Conservation (phyloP, 1,140 invertebrate species). For the Brachionus asplanchnoidis region DNA sequence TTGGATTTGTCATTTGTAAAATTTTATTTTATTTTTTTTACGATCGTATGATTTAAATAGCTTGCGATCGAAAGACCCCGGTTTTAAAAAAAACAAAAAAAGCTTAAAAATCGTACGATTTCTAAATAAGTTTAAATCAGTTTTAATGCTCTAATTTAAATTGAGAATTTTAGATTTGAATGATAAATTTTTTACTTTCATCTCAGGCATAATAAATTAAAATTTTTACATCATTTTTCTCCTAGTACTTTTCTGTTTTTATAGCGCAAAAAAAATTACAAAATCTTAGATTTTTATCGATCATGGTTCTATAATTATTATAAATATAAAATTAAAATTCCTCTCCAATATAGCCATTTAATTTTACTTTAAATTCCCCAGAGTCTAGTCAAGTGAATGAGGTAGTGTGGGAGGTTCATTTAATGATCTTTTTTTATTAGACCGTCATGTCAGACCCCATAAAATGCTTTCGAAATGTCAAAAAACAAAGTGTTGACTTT, state of each 20-base stretch:
- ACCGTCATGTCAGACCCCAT: too few relatives aligned
- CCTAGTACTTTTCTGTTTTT: neutral
- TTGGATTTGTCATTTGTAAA: neutral
- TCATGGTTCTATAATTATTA: too few relatives aligned
- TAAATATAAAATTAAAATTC: too few relatives aligned
- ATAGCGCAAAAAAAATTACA: neutral
- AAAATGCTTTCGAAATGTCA: too few relatives aligned
- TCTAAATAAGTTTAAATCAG: neutral
- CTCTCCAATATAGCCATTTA: too few relatives aligned
- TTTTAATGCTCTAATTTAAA: neutral
- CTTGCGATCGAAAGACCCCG: neutral
- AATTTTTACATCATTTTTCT: neutral
- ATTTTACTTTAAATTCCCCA: too few relatives aligned
- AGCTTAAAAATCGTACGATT: slow-evolving; percentile 3
- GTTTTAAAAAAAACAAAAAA: neutral
- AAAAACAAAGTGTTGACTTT: too few relatives aligned
- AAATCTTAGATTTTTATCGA: neutral
- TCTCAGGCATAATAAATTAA: neutral
- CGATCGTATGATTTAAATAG: neutral
- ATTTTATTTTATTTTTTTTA: neutral
- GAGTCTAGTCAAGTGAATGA: too few relatives aligned
- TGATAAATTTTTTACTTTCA: neutral
- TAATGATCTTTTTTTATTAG: too few relatives aligned
- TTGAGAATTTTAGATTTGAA: neutral
- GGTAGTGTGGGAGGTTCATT: too few relatives aligned